Conservation (phyloP, 2,113 vertebrate genomes). For the Nansenia antarctica region DNA sequence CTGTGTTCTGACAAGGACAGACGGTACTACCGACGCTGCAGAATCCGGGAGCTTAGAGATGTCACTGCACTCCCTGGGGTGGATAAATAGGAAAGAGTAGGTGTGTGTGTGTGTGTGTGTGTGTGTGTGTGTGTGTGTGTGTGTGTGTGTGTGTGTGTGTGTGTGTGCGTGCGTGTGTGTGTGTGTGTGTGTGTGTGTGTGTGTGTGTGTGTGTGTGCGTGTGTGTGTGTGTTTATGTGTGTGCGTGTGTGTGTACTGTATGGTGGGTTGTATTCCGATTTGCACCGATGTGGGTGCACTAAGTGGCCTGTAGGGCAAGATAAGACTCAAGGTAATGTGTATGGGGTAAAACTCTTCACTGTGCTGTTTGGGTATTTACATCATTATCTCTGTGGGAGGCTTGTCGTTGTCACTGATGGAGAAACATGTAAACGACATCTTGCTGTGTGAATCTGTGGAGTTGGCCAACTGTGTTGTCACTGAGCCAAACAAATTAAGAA, state of each 20-base stretch:
- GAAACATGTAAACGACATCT: constrained; percentile 6
- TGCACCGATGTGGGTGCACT: neutral
- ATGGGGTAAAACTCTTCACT: neutral
- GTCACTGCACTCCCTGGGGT: neutral
- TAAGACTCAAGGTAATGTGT: neutral
- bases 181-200: neutral
- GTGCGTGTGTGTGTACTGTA: too few species aligned
- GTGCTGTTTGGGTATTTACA: constrained; percentile 10
- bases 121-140: neutral
- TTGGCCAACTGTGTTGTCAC: neutral
- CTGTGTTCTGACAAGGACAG: neutral
- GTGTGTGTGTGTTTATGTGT: neutral
- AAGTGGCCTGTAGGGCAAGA: neutral
- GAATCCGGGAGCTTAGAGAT: neutral
- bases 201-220: neutral
- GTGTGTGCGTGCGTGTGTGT: neutral
- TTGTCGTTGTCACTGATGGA: neutral
- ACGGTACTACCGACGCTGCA: too few species aligned
- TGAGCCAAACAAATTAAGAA: constrained; percentile 2
- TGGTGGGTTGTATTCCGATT: neutral
- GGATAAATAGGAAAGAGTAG: neutral
- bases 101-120: neutral
- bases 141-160: too few species aligned
- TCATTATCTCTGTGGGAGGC: constrained; percentile 7
- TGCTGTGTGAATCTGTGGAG: neutral